Percentiles rank a stretch among this genome's conserved stretches.
Conservation (phyloP, 2,797 vertebrate genomes). For the Prionace glauca region DNA sequence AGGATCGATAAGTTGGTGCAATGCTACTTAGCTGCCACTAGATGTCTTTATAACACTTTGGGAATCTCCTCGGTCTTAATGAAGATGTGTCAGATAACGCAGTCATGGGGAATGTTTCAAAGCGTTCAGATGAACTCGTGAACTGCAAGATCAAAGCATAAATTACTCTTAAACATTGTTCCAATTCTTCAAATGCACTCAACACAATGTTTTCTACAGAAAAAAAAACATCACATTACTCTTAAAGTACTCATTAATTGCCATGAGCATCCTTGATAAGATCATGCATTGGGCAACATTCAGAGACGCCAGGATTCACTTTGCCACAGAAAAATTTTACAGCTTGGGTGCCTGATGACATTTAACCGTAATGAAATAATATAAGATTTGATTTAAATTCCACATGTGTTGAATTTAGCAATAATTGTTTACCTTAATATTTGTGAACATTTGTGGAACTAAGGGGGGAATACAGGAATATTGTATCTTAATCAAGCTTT, state of each 20-base stretch:
- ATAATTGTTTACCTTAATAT: background rate
- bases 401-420: background rate
- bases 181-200: background rate
- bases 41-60: slow-evolving; percentile 36
- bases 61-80: background rate
- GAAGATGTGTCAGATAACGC: background rate
- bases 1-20: background rate
- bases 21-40: slow-evolving; percentile 18
- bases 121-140: background rate
- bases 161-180: background rate
- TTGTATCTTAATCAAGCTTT: too few species aligned
- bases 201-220: background rate
- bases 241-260: background rate
- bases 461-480: too few species aligned
- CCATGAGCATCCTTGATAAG: background rate
- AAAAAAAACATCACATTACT: background rate
- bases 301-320: background rate
- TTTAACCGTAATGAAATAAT: background rate
- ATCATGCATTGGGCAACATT: background rate
- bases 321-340: background rate
- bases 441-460: too few species aligned
- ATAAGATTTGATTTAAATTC: background rate
- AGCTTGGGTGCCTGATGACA: background rate
- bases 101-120: background rate
- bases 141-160: slow-evolving; percentile 11